These are phyloP conservation scores for Anthrax anthrax DNA, from an alignment of 2,888 invertebrate genomes.

Conservation along the genomic window DNA sequence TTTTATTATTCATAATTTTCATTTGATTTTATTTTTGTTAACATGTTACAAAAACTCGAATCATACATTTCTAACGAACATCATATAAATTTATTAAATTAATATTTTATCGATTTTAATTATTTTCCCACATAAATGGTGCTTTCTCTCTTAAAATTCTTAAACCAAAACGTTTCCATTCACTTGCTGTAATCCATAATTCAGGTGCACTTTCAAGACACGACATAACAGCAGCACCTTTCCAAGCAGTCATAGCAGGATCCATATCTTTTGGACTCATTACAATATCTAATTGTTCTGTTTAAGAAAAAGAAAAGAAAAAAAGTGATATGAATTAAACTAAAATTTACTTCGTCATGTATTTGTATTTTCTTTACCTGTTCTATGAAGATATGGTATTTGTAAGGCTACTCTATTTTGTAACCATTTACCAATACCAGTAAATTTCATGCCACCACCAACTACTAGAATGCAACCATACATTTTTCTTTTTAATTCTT, in stretches of 20 bases:
- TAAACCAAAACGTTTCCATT: constrained; percentile 78
- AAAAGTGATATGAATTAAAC: background rate
- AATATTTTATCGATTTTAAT: background rate
- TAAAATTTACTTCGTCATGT: background rate
- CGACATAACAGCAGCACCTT: constrained; percentile 86
- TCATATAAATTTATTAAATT: no score
- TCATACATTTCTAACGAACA: no score
- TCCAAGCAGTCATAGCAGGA: constrained; percentile 82
- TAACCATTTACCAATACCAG: constrained; percentile 72
- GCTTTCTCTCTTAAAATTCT: constrained; percentile 78
- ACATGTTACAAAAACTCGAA: no score
- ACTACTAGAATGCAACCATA: constrained; percentile 83
- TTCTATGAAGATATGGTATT: constrained; percentile 64
- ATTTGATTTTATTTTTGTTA: background rate
- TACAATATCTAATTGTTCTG: constrained; percentile 75
- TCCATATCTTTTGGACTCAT: constrained; percentile 86
- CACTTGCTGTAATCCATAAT: constrained; percentile 72
- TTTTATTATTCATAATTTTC: background rate
- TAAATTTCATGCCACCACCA: constrained; percentile 82
- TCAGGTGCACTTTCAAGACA: constrained; percentile 87
- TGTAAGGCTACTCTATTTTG: constrained; percentile 74
- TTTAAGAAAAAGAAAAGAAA: background rate
- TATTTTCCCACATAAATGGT: constrained; percentile 69
- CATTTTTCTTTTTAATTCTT: constrained; percentile 87
- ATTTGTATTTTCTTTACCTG: constrained; percentile 31